phyloP scores from a whole-genome alignment of 2,797 vertebrate genomes.

The Molothrus aeneus region DNA sequence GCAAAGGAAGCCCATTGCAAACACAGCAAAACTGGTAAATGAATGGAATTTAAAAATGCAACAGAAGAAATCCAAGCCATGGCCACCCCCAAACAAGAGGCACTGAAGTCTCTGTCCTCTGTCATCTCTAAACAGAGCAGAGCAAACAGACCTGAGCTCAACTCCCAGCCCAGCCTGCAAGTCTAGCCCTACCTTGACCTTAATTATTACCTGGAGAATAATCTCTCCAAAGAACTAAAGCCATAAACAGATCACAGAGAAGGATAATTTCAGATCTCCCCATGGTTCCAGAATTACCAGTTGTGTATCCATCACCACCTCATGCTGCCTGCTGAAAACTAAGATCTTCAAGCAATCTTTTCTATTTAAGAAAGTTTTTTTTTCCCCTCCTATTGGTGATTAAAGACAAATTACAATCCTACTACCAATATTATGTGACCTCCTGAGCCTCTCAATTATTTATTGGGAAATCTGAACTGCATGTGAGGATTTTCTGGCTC shows the following conservation, averaged over 20 bases:
- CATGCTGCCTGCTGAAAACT: not conserved
- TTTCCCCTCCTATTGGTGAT: not conserved
- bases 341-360: not conserved
- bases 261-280: not conserved
- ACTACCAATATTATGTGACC: not conserved
- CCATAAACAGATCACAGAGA: not conserved
- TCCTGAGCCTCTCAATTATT: not conserved
- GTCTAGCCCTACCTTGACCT: constrained; percentile 43
- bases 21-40: not conserved
- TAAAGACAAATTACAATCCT: not conserved
- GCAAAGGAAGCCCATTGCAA: not conserved
- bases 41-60: not conserved
- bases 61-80: not conserved
- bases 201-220: constrained; percentile 38
- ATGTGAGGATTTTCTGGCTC: not conserved
- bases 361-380: not conserved
- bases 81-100: not conserved
- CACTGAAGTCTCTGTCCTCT: not conserved
- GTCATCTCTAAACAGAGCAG: not conserved
- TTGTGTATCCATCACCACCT: not conserved
- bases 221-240: constrained; percentile 27
- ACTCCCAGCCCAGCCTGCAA: not conserved
- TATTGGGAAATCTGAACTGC: not conserved
- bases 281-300: not conserved
- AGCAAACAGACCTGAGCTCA: not conserved